Base-by-base conservation (phyloP, 2,888 invertebrate genomes). In the Drosophila rubida region DNA sequence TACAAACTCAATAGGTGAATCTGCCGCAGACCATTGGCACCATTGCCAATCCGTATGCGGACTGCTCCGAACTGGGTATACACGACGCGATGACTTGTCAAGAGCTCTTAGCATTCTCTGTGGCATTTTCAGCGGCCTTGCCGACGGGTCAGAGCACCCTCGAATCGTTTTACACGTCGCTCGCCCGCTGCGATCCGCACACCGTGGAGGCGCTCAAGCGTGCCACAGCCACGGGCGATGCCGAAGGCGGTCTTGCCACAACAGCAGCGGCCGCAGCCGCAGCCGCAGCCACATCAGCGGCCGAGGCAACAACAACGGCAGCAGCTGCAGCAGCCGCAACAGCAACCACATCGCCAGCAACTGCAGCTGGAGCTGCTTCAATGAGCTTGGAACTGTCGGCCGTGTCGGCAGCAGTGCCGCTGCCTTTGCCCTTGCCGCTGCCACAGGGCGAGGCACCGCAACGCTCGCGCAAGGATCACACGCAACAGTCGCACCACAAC, bases 21-120 rank as follows among this genome's bases (percentile, higher is more conserved):
- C 81, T 92, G 44, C 92, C 92, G 45, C 93, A 93, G 80, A 92
- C 93, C 67, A 91, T 93, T 75, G 91, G 92, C 45, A 92, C 92
- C 71, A 86, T 91, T 35, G 88, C 90, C 44, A 92, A 91, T 68
- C 90, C 91, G 0, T 91, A 91, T 64, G 88, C 90, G 23, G 94
- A 94, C 71, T 93, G 93, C 88, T 93, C 93, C 16, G 94, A 94
- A 69, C 85, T 94, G 66, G 93, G 91, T 78, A 88, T 92, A 77
- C 92, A 92, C 77, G 92, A 92, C 68, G 91, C 92, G 50, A 92
- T 92, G 92, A 92, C 92, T 22, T 98, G 97, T 91, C 97, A 97
- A 91, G 97, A 97, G 92, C 93, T 98, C 25, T 93, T 98, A 64
- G 98, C 98, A n/a, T 93, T 98, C 55, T 96, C 96, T 49, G 98